Base-by-base conservation (phyloP, 2,888 invertebrate species). In the Drosophila niveifrons region DNA sequence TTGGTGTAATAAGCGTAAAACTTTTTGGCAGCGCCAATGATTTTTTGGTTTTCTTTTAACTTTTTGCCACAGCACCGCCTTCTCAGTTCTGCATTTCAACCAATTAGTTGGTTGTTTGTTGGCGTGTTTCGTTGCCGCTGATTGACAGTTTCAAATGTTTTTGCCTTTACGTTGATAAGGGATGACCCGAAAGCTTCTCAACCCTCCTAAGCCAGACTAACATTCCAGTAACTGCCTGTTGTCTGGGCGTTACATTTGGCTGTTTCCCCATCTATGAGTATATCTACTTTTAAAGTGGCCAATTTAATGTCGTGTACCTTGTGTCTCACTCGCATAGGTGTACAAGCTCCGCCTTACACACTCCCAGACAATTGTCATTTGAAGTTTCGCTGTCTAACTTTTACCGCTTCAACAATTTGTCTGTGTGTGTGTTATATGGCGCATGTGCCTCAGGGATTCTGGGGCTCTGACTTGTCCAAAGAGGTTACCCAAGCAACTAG, bases 1-100 rank as follows among this genome's bases (percentile, higher is more conserved):
- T 65, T 80, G 80, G 87, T 75, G 78, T 84, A 84, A 84, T 84
- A 88, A 84, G 83, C 83, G 88, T 88, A 70, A 77, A 84, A 84
- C 79, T 87, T 87, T 82, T 87, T 73, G 87, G 79, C 77, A 77
- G 65, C 67, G 52, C 75, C 64, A 69, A 75, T n/a, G n/a, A n/a
- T n/a, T 73, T 78, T 71, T 78, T 74, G 78, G 79, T 81, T 76
- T 74, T 67, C 68, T 62, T 67, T 72, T 28, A 56, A 68, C 58
- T 66, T 81, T 65, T 63, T 65, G 58, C 29, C 59, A 39, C n/a
- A 53, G 18, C 48, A 46, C 58, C 62, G 56, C 53, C 48, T 73
- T 64, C 62, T 75, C 57, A 65, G 75, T 59, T 85, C 65, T 88
- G 77, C 71, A 83, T 86, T 86, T 88, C 72, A 78, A 84, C 83